Evolutionary conservation across 2,113 vertebrate species (phyloP), one percentile per base, ranked within the genome.

Genomic region (Rhineura floridana): DNA sequence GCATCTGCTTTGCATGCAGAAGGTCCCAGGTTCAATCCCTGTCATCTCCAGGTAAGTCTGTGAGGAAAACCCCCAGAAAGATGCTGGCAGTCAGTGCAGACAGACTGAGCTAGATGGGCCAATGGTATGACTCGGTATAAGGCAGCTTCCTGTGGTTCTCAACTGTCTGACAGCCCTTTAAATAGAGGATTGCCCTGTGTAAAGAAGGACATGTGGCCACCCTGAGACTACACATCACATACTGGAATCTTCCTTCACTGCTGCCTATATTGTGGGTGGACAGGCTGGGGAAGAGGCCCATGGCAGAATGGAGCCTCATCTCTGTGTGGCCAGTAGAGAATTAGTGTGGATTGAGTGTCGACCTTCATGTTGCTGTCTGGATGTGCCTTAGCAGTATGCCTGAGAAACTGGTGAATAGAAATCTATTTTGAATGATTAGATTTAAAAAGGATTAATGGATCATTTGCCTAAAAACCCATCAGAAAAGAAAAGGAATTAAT

Each of bases 341-440:
- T 63, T 63, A 63, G 30, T 65, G 67, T 62, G 78, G 39, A n/a
- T 30, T 44, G 55, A 19, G 69, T n/a, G 39, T 81, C 50, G 3
- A 1, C 33, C 1, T 63, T 8, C 33, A 1, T 59, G n/a, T 91
- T 75, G 67, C 1, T 62, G 85, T 80, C 87, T 90, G 89, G 87
- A 89, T 69, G 62, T 79, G 80, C 39, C 1, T 42, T 55, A 23
- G 36, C 67, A 67, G 36, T 23, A 42, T 0, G 2, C 75, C 69
- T 92, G 4, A 87, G 50, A 75, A 84, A 93, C 3, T 17, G 42
- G 46, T 83, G 72, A 89, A 90, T 50, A 90, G 23, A 25, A 89
- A 4, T 15, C 65, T 89, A 95, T 90, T 94, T 30, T 62, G 87
- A 91, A 65, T 70, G 93, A 85, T n/a, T n/a, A n/a, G n/a, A n/a